A percentile compares a stretch with the other conserved stretches of the same genome.
phyloP scores from a whole-genome alignment of 35 echinoderm and acorn worm species.

The Lytechinus pictus region DNA sequence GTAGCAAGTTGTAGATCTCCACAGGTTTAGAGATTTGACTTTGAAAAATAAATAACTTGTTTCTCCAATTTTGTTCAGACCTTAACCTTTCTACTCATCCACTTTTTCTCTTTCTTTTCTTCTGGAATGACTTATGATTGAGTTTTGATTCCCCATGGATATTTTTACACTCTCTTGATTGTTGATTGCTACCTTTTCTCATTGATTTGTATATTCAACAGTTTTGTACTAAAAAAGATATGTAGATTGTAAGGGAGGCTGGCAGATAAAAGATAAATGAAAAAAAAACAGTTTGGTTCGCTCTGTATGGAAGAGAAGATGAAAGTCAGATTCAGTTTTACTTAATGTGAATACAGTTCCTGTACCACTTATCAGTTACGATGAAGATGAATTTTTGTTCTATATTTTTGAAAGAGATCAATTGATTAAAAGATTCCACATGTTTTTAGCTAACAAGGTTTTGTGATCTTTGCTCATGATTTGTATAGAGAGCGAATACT shows the following conservation, averaged over 20 bases:
- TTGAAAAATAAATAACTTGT: no score
- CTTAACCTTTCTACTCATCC: no score
- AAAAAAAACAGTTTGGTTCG: not conserved
- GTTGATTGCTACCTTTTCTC: not conserved
- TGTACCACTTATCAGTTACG: not conserved
- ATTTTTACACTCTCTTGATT: no score
- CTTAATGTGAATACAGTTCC: not conserved
- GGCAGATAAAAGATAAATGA: not conserved
- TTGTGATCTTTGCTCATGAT: not conserved
- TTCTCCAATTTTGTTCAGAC: no score
- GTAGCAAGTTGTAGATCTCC: no score
- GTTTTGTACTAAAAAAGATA: not conserved
- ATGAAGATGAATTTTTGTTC: not conserved
- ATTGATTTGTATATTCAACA: not conserved
- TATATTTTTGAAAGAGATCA: not conserved
- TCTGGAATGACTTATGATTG: no score
- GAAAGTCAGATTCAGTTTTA: not conserved
- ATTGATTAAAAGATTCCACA: slow-evolving; percentile 6
- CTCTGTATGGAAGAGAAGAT: not conserved
- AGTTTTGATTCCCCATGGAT: no score
- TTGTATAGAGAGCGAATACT: not conserved
- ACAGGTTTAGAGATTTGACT: no score
- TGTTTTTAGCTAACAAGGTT: not conserved
- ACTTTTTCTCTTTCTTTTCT: no score
- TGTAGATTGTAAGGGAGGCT: not conserved